Evolutionary conservation across 64 coral and sea anemone species (phyloP), one percentile per base, ranked within the genome.

Genomic region (Astreopora myriophthalma): DNA sequence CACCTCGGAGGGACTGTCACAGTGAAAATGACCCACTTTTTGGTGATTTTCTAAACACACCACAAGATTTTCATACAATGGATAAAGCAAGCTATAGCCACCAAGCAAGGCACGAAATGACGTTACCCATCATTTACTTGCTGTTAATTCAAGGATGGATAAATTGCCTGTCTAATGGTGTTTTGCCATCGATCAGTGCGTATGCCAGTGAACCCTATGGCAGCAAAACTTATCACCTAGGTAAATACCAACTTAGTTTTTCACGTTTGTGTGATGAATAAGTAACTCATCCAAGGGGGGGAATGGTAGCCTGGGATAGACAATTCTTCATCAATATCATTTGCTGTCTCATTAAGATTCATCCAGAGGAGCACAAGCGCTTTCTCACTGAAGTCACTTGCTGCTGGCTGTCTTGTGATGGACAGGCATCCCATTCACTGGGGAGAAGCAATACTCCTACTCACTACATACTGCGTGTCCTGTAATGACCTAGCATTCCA

Each of bases 141-240:
- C 36, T 99, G 33, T 42, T 90, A 34, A 71, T 96, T 82, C 94
- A 99, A 93, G 91, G 76, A 37, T 92, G 94, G 91, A 82, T 96
- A 17, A 96, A 93, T 28, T 90, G 94, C 27, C 82, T 99, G 8
- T 72, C 87, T 27, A 96, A 96, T 94, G 97, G 97, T 44, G 88
- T 99, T 2, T 37, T 95, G 1, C 84, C 94, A 17, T 93, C 97
- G 13, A 62, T 96, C n/a, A 83, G 89, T 77, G 88, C 91, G 38
- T 99, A 99, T 79, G 94, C 94, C 12, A 84, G 83, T 91, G 86
- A 91, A 32, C 97, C 97, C 22, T 99, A 99, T 79, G 94, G 94
- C 12, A 87, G 78, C 57, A 84, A 76, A 34, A 84, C 94, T 27
- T 99, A 96, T 85, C 97, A 99, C 61, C 85, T 99, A 87, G 94